Evolutionary conservation across 1,140 invertebrate species (phyloP), one percentile per base, ranked within the genome.

Genomic region (Penaeus chinensis): DNA sequence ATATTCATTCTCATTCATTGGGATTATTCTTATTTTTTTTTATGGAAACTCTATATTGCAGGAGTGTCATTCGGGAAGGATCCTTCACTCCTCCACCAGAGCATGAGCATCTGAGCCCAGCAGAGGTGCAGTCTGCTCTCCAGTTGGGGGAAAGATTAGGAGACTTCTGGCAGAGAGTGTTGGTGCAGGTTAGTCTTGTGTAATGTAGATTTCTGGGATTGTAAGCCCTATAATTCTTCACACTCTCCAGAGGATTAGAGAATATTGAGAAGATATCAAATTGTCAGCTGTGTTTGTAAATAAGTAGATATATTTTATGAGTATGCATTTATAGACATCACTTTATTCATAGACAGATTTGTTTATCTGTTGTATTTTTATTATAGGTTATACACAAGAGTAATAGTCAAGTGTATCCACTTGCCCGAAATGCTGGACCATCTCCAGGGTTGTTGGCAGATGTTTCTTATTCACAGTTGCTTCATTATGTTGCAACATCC

Each of bases 401-500:
- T 63, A 74, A 82, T n/a, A 54, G 37, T 42, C 54, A 42, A 20
- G 86, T 87, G 37, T 87, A 87, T 78, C 86, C 86, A 27, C 62
- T 87, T 37, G 86, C 86, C 10, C 61, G 86, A 71, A 78, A 74
- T 27, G 82, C 80, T 47, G 74, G 81, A 47, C 86, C 82, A 47
- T 87, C 86, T n/a, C 69, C 42, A 74, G 86, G 86, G 2, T 19
- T 87, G 24, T 27, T 83, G 71, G 79, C 80, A 65, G 86, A 87
- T 82, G 71, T 87, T 27, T 87, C 86, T 18, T 87, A 62, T 47
- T 87, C 86, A 1, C 86, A 87, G 42, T 42, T 87, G 22, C 86
- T 87, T 76, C 86, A 87, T 62, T 87, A 87, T 87, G 86, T 87
- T 27, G 79, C 86, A n/a, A 87, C 86, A n/a, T 87, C 86, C 69